Percentiles rank a stretch among this genome's conserved stretches.
These are phyloP conservation scores for Drosophila mercatorum DNA, from an alignment of 2,888 invertebrate species.

Conservation along the genomic window DNA sequence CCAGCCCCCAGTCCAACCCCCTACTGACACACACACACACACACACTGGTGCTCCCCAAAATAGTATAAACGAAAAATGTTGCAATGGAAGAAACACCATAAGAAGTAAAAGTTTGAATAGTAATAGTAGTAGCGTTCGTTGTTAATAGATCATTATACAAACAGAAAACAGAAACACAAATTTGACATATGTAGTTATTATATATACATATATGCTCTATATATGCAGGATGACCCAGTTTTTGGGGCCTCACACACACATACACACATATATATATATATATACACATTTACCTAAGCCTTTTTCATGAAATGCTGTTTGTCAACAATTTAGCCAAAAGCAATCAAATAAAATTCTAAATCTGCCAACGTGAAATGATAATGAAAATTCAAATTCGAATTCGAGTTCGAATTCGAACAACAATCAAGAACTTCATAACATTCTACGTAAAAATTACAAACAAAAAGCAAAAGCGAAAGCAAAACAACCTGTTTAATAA, in stretches of 20 bases:
- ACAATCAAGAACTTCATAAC: constrained; percentile 50
- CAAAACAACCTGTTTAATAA: constrained; percentile 26
- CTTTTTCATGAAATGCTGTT: constrained; percentile 23
- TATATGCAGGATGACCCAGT: constrained; percentile 24
- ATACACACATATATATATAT: too few relatives aligned
- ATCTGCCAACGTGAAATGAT: constrained; percentile 46
- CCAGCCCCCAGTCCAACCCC: background rate
- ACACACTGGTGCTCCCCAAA: constrained; percentile 68
- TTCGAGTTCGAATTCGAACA: constrained; percentile 2
- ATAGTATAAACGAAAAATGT: constrained; percentile 48
- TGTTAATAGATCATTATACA: constrained; percentile 67
- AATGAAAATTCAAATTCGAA: background rate
- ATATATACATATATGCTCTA: background rate
- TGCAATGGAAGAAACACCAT: constrained; percentile 20
- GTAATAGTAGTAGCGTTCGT: constrained; percentile 61
- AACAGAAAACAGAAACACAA: background rate
- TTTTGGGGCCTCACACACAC: constrained; percentile 27
- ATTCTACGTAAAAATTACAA: constrained; percentile 43
- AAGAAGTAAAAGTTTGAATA: constrained; percentile 16
- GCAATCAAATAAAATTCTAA: constrained; percentile 49
- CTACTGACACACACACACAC: background rate
- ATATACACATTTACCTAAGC: constrained; percentile 18
- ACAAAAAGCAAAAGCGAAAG: constrained; percentile 23
- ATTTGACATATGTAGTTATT: constrained; percentile 21
- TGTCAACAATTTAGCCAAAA: constrained; percentile 49